These are phyloP conservation scores for Daboia siamensis DNA, from an alignment of 2,113 vertebrate species.

Conservation along the genomic window DNA sequence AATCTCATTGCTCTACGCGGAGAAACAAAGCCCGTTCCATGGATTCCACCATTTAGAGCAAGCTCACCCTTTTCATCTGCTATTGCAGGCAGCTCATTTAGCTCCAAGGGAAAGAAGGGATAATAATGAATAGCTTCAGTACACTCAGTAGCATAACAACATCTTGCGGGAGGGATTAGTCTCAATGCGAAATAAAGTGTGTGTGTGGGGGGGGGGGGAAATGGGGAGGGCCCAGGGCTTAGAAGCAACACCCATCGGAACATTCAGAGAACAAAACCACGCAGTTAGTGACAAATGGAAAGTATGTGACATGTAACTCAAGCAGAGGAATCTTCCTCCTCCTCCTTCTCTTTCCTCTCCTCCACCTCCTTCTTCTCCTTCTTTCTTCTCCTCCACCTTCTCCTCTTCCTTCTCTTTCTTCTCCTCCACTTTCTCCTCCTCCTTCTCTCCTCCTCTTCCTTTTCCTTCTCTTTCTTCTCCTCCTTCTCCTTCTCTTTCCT, in stretches of 20 bases:
- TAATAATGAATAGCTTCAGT: slow-evolving; percentile 12
- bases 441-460: too few relatives aligned
- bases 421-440: background rate
- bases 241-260: background rate
- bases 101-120: slow-evolving; percentile 7
- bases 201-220: background rate
- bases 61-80: slow-evolving; percentile 13
- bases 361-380: too few relatives aligned
- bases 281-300: background rate
- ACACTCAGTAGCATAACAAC: background rate
- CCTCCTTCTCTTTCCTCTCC: too few relatives aligned
- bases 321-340: background rate
- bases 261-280: background rate
- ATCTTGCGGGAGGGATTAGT: slow-evolving; percentile 19
- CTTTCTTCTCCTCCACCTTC: background rate
- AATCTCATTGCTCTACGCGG: background rate
- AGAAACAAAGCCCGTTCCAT: slow-evolving; percentile 11
- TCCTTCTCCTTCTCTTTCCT: too few relatives aligned
- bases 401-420: background rate
- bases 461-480: background rate
- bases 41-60: slow-evolving; percentile 3
- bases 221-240: background rate
- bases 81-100: slow-evolving; percentile 23
- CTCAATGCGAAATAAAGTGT: background rate
- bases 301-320: background rate